Percentiles rank a stretch among this genome's conserved stretches.
Conservation (phyloP, 2,113 vertebrate genomes). For the Xiphorhynchus elegans region DNA sequence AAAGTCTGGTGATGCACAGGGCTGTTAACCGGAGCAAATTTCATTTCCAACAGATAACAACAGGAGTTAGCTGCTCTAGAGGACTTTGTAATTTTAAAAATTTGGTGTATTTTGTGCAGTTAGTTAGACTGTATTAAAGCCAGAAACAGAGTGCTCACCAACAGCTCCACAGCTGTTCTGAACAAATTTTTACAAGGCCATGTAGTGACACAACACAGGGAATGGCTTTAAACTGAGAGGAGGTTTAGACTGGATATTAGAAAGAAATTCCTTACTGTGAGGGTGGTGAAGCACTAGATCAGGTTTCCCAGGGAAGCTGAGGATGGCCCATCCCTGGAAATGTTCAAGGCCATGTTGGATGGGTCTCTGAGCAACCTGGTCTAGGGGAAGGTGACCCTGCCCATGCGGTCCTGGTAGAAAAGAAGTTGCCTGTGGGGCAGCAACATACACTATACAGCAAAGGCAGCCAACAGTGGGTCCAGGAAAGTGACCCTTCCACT, state of each 20-base stretch:
- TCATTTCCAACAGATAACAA: not conserved
- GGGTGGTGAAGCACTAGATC: not conserved
- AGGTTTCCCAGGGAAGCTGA: not conserved
- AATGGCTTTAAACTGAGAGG: not conserved
- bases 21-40: not conserved
- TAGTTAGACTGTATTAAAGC: not conserved
- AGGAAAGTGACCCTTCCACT: not conserved
- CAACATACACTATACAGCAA: not conserved
- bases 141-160: not conserved
- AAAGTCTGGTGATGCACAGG: not conserved
- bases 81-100: not conserved
- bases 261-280: not conserved
- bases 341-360: not conserved
- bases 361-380: not conserved
- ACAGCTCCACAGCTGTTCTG: not conserved
- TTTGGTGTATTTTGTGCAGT: not conserved
- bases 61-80: not conserved
- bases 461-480: not conserved
- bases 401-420: not conserved
- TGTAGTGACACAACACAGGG: not conserved
- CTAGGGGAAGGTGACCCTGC: not conserved
- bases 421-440: not conserved
- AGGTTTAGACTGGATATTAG: not conserved
- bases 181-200: not conserved
- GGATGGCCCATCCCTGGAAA: not conserved